Percentiles rank a stretch among this genome's conserved stretches.
phyloP scores from a whole-genome alignment of 2,113 vertebrate genomes.

The Chitala chitala region DNA sequence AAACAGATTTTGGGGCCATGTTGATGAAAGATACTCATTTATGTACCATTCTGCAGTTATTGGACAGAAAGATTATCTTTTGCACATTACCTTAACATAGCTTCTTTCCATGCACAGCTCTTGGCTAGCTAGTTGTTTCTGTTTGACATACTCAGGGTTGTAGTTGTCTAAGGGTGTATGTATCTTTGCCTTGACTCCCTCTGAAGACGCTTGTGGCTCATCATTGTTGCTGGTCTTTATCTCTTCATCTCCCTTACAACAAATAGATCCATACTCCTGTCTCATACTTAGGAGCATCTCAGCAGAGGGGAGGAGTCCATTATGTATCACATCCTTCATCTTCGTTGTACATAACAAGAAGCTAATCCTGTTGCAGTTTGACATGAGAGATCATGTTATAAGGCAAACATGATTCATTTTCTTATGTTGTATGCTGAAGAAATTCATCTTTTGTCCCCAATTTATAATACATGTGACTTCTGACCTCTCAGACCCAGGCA shows the following conservation, averaged over 20 bases:
- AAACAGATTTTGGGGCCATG: neutral
- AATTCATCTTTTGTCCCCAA: too few species aligned
- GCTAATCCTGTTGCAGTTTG: constrained; percentile 54
- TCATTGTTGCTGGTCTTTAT: neutral
- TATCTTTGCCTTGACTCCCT: constrained; percentile 11
- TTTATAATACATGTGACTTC: too few species aligned
- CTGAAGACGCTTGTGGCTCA: neutral
- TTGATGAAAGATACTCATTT: neutral
- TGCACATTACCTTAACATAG: constrained; percentile 54
- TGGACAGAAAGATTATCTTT: too few species aligned
- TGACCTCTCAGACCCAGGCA: too few species aligned
- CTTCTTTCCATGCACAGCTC: constrained; percentile 9
- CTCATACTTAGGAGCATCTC: constrained; percentile 67
- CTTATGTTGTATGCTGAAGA: too few species aligned
- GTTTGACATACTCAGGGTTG: constrained; percentile 43
- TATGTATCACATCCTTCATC: constrained; percentile 55
- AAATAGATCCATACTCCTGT: constrained; percentile 52
- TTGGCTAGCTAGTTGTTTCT: constrained; percentile 37
- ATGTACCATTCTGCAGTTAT: neutral
- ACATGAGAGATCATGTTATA: neutral
- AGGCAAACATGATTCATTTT: constrained; percentile 1
- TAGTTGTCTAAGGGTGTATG: constrained; percentile 28
- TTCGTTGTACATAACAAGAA: constrained; percentile 52
- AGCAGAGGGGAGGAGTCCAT: constrained; percentile 68
- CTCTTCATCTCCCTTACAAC: constrained; percentile 28